A percentile compares a stretch with the other conserved stretches of the same genome.
These are phyloP conservation scores for Epinotia nisella DNA, from an alignment of 2,888 invertebrate species.

Conservation along the genomic window DNA sequence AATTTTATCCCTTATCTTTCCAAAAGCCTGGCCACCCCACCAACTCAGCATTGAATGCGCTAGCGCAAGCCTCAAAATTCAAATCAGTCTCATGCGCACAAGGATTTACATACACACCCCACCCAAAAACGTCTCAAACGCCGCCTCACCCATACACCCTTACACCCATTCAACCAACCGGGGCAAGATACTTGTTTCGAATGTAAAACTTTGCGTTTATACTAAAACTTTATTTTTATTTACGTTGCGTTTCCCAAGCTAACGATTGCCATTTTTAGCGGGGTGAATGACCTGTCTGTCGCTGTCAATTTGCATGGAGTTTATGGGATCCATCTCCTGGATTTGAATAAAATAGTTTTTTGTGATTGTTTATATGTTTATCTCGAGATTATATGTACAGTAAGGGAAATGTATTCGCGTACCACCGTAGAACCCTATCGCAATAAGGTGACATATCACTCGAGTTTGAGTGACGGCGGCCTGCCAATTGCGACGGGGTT, in stretches of 20 bases:
- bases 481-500: too few species aligned
- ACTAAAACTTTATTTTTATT: conserved; percentile 54
- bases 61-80: conserved; percentile 78
- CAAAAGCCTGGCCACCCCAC: conserved; percentile 57
- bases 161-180: neutral
- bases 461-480: too few species aligned
- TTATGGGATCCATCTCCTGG: conserved; percentile 30
- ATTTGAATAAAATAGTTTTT: conserved; percentile 30
- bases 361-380: neutral
- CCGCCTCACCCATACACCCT: neutral
- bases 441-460: too few species aligned
- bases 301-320: conserved; percentile 34
- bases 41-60: conserved; percentile 77
- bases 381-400: neutral
- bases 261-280: conserved; percentile 71
- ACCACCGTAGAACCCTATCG: too few species aligned
- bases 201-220: conserved; percentile 69
- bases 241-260: conserved; percentile 68
- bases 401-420: too few species aligned
- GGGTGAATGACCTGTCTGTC: conserved; percentile 34
- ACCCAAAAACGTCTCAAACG: neutral
- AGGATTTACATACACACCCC: conserved; percentile 69
- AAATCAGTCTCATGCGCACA: conserved; percentile 78
- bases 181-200: conserved; percentile 57
- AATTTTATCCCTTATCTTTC: neutral